phyloP scores from a whole-genome alignment of 2,113 vertebrate genomes.

The Alexandromys fortis region DNA sequence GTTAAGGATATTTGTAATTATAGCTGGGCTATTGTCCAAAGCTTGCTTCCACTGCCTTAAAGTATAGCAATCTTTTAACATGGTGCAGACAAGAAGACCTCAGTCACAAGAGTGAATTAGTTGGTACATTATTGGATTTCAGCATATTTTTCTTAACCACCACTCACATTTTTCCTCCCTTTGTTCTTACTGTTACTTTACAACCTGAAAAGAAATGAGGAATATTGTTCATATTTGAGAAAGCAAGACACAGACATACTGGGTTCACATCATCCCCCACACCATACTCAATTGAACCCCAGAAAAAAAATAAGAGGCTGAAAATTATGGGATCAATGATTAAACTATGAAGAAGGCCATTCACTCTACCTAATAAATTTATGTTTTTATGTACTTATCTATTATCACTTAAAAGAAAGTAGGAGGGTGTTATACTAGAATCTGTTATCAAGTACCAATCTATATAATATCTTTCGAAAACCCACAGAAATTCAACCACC shows the following conservation, averaged over 20 bases:
- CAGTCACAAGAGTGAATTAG: background rate
- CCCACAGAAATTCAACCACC: background rate
- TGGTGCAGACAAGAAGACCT: background rate
- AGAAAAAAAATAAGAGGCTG: background rate
- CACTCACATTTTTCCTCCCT: rapidly evolving
- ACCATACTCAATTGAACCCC: rapidly evolving
- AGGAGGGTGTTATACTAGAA: background rate
- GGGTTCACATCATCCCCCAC: rapidly evolving
- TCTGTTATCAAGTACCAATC: background rate
- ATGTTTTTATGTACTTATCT: too few relatives aligned
- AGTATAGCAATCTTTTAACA: background rate
- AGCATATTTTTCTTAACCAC: background rate
- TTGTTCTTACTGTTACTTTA: background rate
- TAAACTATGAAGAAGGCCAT: background rate
- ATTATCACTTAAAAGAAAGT: background rate
- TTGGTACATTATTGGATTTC: background rate
- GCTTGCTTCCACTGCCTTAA: background rate
- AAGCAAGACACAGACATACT: background rate
- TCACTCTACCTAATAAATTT: background rate
- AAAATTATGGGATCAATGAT: background rate
- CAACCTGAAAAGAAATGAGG: background rate
- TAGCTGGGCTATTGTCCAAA: background rate
- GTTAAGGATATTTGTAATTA: background rate
- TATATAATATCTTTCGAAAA: background rate
- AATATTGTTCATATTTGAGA: background rate